Evolutionary conservation across 2,113 vertebrate species (phyloP).

Genomic region (Tupaia chinensis): DNA sequence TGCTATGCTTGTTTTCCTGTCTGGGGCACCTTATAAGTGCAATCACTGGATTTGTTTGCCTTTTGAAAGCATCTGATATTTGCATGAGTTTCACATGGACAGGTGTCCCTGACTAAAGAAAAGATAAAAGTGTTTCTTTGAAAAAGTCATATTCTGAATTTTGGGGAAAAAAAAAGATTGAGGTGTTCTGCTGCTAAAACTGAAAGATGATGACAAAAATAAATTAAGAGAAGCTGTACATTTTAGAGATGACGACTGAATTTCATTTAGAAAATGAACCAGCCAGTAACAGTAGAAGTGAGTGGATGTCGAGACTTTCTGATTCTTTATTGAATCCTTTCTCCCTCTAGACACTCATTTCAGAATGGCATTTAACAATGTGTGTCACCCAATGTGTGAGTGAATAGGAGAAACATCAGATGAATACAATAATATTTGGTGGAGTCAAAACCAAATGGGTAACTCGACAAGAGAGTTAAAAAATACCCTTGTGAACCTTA

Average conservation of each 20-base stretch:
- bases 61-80: background rate
- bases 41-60: background rate
- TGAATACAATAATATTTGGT: background rate
- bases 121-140: background rate
- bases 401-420: background rate
- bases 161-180: background rate
- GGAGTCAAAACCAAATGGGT: background rate
- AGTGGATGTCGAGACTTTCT: background rate
- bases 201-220: background rate
- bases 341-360: background rate
- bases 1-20: background rate
- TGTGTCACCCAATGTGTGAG: background rate
- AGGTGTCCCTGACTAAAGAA: background rate
- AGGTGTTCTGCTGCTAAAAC: background rate
- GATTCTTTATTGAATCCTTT: background rate
- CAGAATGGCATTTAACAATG: background rate
- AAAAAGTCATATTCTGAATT: background rate
- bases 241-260: background rate
- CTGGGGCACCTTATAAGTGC: accelerated
- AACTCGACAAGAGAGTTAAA: background rate
- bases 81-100: background rate
- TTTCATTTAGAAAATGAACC: background rate
- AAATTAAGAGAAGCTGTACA: background rate
- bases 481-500: background rate
- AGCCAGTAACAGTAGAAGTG: background rate